Conservation (phyloP, 2,888 invertebrate genomes). For the Philopedon plagiatum region DNA sequence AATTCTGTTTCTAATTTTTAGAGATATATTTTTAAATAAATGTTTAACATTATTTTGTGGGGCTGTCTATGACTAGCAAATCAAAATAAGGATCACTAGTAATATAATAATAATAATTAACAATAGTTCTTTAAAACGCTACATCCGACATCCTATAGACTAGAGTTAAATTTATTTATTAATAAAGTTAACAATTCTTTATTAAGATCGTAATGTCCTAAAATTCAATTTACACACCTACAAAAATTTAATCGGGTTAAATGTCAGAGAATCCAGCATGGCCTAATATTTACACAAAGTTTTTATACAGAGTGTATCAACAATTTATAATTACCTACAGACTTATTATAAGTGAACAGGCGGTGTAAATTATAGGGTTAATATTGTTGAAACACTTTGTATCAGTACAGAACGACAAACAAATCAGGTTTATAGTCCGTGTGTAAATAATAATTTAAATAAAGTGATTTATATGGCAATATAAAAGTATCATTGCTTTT, state of each 20-base stretch:
- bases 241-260: constrained; percentile 14
- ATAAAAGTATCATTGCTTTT: too few species aligned
- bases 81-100: constrained; percentile 30
- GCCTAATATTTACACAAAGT: constrained; percentile 34
- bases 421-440: neutral
- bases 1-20: neutral
- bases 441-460: neutral
- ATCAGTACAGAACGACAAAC: neutral
- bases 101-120: constrained; percentile 43
- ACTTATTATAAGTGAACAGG: neutral
- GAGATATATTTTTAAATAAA: neutral
- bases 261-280: constrained; percentile 23
- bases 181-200: constrained; percentile 47
- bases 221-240: constrained; percentile 24
- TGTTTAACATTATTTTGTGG: constrained; percentile 28
- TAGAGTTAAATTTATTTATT: constrained; percentile 44
- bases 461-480: too few species aligned
- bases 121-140: constrained; percentile 48
- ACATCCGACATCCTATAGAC: constrained; percentile 30
- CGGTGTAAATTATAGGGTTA: neutral
- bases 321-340: neutral
- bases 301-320: constrained; percentile 25
- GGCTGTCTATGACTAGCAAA: constrained; percentile 34
- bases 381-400: constrained; percentile 2
- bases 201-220: constrained; percentile 30